These are phyloP conservation scores for Liolophura sinensis DNA, from an alignment of 1,140 invertebrate species.

Conservation along the genomic window DNA sequence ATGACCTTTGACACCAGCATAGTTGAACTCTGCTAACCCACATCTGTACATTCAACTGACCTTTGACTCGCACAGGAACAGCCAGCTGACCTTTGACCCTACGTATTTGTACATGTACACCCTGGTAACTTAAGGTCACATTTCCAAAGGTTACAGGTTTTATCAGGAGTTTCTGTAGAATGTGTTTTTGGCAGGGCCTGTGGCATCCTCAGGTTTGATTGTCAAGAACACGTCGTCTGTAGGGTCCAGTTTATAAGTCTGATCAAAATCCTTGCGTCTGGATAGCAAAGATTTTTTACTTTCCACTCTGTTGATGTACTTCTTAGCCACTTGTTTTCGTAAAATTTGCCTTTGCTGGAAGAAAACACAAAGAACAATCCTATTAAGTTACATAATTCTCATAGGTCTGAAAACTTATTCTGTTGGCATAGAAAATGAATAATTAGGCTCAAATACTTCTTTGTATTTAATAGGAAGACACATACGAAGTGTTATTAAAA, in stretches of 20 bases:
- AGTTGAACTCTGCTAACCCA: too few relatives aligned
- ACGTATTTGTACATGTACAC: too few relatives aligned
- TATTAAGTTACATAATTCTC: conserved; percentile 2
- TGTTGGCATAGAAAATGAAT: not conserved
- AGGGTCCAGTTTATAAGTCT: conserved; percentile 69
- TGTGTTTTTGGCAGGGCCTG: conserved; percentile 15
- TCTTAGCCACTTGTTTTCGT: conserved; percentile 71
- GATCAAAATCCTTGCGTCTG: conserved; percentile 66
- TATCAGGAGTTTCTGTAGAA: conserved; percentile 12
- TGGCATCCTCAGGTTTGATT: conserved; percentile 28
- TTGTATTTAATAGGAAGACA: too few relatives aligned
- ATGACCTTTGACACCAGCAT: too few relatives aligned
- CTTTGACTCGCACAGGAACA: too few relatives aligned
- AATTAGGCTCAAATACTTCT: too few relatives aligned
- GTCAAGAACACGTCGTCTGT: conserved; percentile 68
- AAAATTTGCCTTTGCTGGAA: conserved; percentile 71
- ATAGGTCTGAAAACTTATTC: not conserved
- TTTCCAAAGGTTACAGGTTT: conserved; percentile 1
- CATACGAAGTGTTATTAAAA: too few relatives aligned
- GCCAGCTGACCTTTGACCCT: too few relatives aligned
- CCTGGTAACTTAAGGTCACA: too few relatives aligned
- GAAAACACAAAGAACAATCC: conserved; percentile 19
- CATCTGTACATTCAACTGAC: too few relatives aligned
- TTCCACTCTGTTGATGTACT: conserved; percentile 77
- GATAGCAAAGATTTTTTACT: conserved; percentile 75